These are phyloP conservation scores for Crax fasciolata DNA, from an alignment of 2,797 vertebrate species.

Conservation along the genomic window DNA sequence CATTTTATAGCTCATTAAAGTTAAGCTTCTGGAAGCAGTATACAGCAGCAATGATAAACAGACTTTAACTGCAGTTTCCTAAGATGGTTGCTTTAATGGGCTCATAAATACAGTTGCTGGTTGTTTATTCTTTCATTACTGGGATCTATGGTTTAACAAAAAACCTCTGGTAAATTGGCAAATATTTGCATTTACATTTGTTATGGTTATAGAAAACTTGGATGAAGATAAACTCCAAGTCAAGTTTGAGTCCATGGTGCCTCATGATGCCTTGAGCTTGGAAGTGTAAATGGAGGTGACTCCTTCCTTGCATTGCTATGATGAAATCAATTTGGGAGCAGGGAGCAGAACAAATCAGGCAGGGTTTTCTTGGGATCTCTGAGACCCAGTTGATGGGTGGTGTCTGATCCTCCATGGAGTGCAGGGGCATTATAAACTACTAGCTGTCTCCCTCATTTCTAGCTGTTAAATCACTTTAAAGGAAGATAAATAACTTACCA, in stretches of 20 bases:
- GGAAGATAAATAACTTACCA: background rate
- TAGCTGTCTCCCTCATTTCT: background rate
- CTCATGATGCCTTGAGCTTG: background rate
- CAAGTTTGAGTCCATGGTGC: background rate
- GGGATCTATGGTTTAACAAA: constrained; percentile 13
- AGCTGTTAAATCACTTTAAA: background rate
- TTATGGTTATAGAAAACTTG: background rate
- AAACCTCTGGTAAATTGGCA: background rate
- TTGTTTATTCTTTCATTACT: constrained; percentile 63
- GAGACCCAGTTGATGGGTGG: background rate
- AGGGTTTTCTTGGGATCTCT: background rate
- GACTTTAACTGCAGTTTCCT: constrained; percentile 57
- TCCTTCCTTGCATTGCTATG: background rate
- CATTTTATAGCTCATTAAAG: constrained; percentile 65
- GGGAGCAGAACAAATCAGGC: background rate
- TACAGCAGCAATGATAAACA: constrained; percentile 45
- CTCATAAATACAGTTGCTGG: constrained; percentile 58
- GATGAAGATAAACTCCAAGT: fast-evolving
- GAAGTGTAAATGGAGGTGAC: background rate
- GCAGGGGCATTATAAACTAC: background rate
- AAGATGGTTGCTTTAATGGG: constrained; percentile 47
- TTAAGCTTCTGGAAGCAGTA: constrained; percentile 55
- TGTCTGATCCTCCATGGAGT: background rate
- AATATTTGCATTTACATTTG: constrained; percentile 15
- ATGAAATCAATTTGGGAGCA: background rate